Base-by-base conservation (phyloP, 2,888 invertebrate genomes). In the Eupithecia tripunctaria region DNA sequence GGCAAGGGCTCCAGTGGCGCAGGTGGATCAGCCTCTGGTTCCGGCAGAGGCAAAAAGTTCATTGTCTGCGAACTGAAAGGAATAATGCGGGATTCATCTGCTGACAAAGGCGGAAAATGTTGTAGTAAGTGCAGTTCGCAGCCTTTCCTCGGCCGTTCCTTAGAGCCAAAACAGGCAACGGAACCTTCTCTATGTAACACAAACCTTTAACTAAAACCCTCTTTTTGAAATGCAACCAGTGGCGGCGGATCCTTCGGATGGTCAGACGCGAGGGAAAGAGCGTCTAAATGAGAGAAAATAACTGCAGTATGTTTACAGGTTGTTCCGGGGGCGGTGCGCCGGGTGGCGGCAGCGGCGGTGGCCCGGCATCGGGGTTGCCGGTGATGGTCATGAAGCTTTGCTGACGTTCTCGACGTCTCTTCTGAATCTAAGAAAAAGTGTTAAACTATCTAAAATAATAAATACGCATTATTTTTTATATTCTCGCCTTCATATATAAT, bases 1-100 rank as follows among this genome's bases (percentile, higher is more conserved):
- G 83, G 82, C 36, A 83, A 82, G 12, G 83, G 83, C 60, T 78
- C 84, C 0, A 82, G 85, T 15, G 83, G 83, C 56, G 77, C 84
- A 0, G 82, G 85, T 18, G 77, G 82, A 21, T 77, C 81, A 8
- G 83, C 81, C 71, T 74, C 83, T 18, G 79, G 83, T 36, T 80
- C 85, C 27, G 84, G 87, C 51, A 78, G 86, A 36, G 90, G 91
- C 77, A 93, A 91, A 79, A 85, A 88, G 79, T 95, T 95, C 78
- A 94, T 94, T 60, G 92, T 94, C 65, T 94, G 94, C 78, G 94
- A 94, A 84, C 83, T 94, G 56, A 93, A 93, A 77, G 90, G 91
- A 64, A 87, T 92, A 47, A 73, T 88, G 27, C 90, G 91, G 15
- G 89, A 89, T 68, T 80, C 80, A 43, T 78, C 85, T 8, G 59